These are phyloP conservation scores for Eriosoma lanigerum DNA, from an alignment of 1,140 invertebrate species.

Conservation along the genomic window DNA sequence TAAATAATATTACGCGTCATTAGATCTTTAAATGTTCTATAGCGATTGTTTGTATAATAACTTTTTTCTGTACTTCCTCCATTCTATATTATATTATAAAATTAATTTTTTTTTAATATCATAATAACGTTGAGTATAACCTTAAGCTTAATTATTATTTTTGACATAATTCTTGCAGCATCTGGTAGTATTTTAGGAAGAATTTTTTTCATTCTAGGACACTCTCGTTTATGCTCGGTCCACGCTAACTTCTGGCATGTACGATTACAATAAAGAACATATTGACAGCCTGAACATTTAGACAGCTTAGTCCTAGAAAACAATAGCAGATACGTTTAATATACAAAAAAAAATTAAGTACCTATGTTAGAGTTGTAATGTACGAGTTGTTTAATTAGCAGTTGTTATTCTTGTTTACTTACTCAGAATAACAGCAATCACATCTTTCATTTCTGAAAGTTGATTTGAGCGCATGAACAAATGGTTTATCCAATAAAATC, in stretches of 20 bases:
- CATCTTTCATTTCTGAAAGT: slow-evolving; percentile 63
- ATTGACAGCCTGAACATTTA: slow-evolving; percentile 79
- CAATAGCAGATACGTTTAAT: slow-evolving; percentile 52
- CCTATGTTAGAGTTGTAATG: neutral
- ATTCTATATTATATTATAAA: slow-evolving; percentile 23
- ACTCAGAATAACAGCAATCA: slow-evolving; percentile 68
- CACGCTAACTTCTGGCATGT: slow-evolving; percentile 75
- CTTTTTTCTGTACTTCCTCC: slow-evolving; percentile 60
- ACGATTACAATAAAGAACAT: slow-evolving; percentile 75
- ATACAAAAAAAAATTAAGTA: neutral
- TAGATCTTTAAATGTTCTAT: slow-evolving; percentile 74
- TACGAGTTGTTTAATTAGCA: neutral
- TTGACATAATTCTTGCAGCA: slow-evolving; percentile 71
- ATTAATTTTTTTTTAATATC: neutral
- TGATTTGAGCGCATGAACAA: slow-evolving; percentile 64
- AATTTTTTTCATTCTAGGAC: slow-evolving; percentile 69
- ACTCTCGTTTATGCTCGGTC: slow-evolving; percentile 76
- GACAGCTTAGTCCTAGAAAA: slow-evolving; percentile 66
- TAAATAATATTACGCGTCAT: slow-evolving; percentile 75
- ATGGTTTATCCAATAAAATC: slow-evolving; percentile 62
- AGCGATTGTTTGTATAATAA: slow-evolving; percentile 66
- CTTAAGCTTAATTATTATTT: slow-evolving; percentile 70
- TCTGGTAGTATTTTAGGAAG: slow-evolving; percentile 70
- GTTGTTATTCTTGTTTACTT: too few species aligned
- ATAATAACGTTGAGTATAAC: slow-evolving; percentile 53